phyloP scores from a whole-genome alignment of 2,113 vertebrate genomes.

The Trematomus loennbergii region DNA sequence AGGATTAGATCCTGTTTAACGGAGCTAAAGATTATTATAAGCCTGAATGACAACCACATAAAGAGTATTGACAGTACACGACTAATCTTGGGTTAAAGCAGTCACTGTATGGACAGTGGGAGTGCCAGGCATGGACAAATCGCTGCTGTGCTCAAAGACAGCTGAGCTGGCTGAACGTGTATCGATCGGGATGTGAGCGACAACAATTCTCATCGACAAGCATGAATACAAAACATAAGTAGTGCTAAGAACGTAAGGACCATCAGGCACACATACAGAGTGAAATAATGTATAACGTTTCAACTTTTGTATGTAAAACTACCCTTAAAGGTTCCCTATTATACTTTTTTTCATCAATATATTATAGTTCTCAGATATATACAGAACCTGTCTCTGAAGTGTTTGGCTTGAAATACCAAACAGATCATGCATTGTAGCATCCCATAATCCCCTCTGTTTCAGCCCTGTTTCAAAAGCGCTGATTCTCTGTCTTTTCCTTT shows the following conservation, averaged over 20 bases:
- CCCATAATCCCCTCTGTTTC: no score
- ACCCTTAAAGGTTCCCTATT: no score
- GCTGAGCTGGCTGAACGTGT: conserved; percentile 66
- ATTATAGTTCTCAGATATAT: no score
- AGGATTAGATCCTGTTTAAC: conserved; percentile 39
- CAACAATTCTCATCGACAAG: conserved; percentile 42
- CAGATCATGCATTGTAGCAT: no score
- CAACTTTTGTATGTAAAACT: no score
- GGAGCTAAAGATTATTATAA: conserved; percentile 51
- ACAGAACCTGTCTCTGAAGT: no score
- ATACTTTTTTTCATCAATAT: no score
- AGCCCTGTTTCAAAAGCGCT: no score
- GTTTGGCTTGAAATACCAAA: no score
- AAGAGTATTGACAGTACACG: conserved; percentile 65
- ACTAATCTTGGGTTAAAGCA: conserved; percentile 68
- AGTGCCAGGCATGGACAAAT: conserved; percentile 44
- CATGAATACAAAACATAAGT: conserved; percentile 28
- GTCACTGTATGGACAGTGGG: conserved; percentile 40
- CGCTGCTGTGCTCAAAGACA: conserved; percentile 42
- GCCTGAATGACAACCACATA: conserved; percentile 49
- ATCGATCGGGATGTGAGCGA: conserved; percentile 58
- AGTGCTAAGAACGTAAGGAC: neutral
- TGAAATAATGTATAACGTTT: neutral
- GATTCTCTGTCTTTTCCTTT: no score
- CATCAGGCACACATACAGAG: neutral